Conservation (phyloP, 1,140 invertebrate genomes). For the Nylanderia fulva region DNA sequence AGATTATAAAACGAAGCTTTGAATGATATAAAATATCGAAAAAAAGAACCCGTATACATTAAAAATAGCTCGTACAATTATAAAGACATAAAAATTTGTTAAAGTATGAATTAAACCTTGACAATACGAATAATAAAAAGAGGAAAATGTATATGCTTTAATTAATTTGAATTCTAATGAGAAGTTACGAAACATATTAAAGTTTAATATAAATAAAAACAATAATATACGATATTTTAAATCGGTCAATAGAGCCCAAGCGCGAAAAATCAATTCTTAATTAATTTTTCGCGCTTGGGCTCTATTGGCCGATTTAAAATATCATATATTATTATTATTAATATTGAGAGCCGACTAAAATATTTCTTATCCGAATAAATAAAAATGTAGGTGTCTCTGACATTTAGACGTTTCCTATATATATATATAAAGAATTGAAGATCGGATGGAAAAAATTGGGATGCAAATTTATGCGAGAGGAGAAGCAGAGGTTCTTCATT, state of each 20-base stretch:
- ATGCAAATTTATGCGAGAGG: constrained; percentile 8
- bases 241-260: no score
- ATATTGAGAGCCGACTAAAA: no score
- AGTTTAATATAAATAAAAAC: not conserved
- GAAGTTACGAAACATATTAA: not conserved
- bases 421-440: not conserved
- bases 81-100: not conserved
- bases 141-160: not conserved
- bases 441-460: not conserved
- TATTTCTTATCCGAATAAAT: no score
- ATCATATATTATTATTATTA: no score
- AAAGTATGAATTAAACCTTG: not conserved
- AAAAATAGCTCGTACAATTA: not conserved
- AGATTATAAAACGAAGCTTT: not conserved
- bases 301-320: no score
- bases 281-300: no score
- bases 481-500: not conserved
- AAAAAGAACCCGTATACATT: no score
- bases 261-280: no score
- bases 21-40: not conserved
- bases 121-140: not conserved
- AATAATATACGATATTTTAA: no score
- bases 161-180: not conserved
- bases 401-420: not conserved
- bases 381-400: not conserved